These are phyloP conservation scores for Pyrocoelia pectoralis DNA, from an alignment of 2,888 invertebrate species.

Conservation along the genomic window DNA sequence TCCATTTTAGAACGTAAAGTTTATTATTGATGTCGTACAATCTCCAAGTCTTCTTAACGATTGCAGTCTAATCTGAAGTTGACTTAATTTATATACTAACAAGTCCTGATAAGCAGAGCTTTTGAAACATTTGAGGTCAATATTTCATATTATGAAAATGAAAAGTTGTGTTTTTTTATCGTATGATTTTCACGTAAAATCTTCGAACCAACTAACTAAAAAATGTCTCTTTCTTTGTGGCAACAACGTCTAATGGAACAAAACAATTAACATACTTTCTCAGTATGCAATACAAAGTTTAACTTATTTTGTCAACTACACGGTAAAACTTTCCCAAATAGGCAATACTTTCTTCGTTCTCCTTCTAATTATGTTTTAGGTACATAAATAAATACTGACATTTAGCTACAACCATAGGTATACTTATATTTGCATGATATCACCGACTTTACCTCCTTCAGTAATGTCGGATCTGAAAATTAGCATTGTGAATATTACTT, in stretches of 20 bases:
- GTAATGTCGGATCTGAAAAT: too few relatives aligned
- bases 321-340: slow-evolving; percentile 27
- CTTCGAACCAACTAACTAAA: neutral
- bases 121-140: slow-evolving; percentile 31
- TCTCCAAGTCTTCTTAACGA: neutral
- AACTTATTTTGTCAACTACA: slow-evolving; percentile 21
- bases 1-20: slow-evolving; percentile 23
- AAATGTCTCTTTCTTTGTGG: neutral
- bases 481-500: too few relatives aligned
- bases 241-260: neutral
- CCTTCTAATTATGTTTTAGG: neutral
- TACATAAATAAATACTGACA: too few relatives aligned
- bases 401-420: too few relatives aligned
- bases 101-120: slow-evolving; percentile 16
- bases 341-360: slow-evolving; percentile 28
- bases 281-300: neutral
- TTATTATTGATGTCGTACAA: neutral
- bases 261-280: neutral
- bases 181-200: neutral
- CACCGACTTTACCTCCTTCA: too few relatives aligned
- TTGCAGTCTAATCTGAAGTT: neutral
- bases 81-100: slow-evolving; percentile 8
- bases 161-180: neutral
- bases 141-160: slow-evolving; percentile 20
- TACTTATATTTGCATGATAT: too few relatives aligned